phyloP scores from a whole-genome alignment of 2,797 vertebrate species.

The Anguilla obscura region DNA sequence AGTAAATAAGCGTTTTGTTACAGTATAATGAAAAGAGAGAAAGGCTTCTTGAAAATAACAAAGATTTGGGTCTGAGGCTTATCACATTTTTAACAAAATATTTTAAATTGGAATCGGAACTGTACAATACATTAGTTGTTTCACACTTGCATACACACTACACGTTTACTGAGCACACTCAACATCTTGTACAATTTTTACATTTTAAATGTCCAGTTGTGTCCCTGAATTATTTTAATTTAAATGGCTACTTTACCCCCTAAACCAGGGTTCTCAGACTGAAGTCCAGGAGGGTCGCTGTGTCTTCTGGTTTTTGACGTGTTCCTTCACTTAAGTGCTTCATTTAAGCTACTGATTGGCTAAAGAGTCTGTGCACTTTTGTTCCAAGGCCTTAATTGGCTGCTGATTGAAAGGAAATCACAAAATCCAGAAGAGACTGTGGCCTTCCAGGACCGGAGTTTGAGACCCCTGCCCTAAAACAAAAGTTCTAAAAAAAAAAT shows the following conservation, averaged over 20 bases:
- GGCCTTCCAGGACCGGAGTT: too few relatives aligned
- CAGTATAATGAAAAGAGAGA: background rate
- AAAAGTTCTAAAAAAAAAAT: too few relatives aligned
- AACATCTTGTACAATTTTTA: background rate
- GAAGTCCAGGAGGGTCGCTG: too few relatives aligned
- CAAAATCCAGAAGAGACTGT: too few relatives aligned
- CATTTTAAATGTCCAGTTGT: background rate
- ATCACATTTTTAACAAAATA: background rate
- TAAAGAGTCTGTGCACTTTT: too few relatives aligned
- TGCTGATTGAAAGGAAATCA: too few relatives aligned
- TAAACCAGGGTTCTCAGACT: too few relatives aligned
- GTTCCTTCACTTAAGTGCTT: too few relatives aligned
- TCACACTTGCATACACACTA: background rate
- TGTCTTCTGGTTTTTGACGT: too few relatives aligned
- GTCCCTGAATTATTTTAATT: background rate
- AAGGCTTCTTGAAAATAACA: background rate
- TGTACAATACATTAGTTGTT: background rate
- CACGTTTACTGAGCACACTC: background rate
- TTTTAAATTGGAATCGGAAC: background rate
- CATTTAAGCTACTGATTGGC: too few relatives aligned
- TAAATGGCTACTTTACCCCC: background rate
- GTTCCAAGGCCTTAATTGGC: too few relatives aligned
- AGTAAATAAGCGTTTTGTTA: background rate
- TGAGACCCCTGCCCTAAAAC: too few relatives aligned
- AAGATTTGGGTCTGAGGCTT: background rate